phyloP scores from a whole-genome alignment of 2,797 vertebrate genomes.

The Tragopan temminckii region DNA sequence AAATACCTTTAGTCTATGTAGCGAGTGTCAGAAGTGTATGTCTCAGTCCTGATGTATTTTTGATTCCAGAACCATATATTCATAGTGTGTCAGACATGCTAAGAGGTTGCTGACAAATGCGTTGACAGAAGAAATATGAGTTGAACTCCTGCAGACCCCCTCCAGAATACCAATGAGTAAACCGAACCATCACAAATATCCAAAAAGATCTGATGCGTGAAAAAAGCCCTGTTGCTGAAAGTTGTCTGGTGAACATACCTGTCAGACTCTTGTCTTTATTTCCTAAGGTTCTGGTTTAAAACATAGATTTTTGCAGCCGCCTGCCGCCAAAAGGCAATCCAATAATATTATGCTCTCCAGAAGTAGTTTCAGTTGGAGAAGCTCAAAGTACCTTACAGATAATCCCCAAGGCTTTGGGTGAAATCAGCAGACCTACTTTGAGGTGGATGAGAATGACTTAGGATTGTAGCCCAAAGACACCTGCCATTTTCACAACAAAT shows the following conservation, averaged over 20 bases:
- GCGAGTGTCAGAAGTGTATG: slow-evolving; percentile 24
- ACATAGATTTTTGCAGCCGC: background rate
- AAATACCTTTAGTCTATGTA: slow-evolving; percentile 30
- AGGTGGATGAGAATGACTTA: accelerated
- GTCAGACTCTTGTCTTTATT: background rate
- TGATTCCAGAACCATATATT: slow-evolving; percentile 21
- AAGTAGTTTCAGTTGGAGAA: background rate
- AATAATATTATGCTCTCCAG: background rate
- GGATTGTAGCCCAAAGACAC: background rate
- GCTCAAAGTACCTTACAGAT: background rate
- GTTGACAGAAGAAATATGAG: slow-evolving; percentile 24
- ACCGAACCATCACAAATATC: background rate
- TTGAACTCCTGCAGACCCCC: background rate
- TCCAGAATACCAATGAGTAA: slow-evolving; percentile 9
- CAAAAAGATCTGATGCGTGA: background rate
- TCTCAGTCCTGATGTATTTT: slow-evolving; percentile 34
- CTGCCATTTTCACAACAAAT: background rate
- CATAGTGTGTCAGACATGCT: slow-evolving; percentile 29
- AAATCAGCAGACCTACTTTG: background rate
- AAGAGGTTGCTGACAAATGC: slow-evolving; percentile 24
- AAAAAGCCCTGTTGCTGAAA: background rate
- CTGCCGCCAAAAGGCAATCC: background rate
- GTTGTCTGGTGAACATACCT: background rate
- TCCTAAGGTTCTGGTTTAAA: slow-evolving; percentile 25
- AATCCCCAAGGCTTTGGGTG: background rate